A percentile compares a stretch with the other conserved stretches of the same genome.
Evolutionary conservation across 2,113 vertebrate species (phyloP).

Genomic region (Pterocles gutturalis): DNA sequence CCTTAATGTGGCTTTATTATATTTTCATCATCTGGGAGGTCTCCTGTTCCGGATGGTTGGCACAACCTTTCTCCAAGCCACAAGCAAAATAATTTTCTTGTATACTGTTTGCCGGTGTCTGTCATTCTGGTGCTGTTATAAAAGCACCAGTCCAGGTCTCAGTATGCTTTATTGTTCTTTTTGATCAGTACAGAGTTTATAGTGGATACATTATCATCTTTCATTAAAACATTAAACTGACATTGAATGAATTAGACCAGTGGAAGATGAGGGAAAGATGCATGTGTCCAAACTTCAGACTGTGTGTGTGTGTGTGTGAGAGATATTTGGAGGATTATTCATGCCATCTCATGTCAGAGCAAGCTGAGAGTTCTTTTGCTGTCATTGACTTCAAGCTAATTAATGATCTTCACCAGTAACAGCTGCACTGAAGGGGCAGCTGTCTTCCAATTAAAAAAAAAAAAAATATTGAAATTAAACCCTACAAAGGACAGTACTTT

Average conservation of each 20-base stretch:
- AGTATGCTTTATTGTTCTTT: background rate
- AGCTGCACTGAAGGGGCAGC: slow-evolving; percentile 43
- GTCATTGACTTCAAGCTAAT: slow-evolving; percentile 42
- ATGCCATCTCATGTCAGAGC: background rate
- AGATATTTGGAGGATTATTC: background rate
- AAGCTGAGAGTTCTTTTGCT: slow-evolving; percentile 3
- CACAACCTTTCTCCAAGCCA: background rate
- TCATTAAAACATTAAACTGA: background rate
- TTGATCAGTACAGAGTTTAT: background rate
- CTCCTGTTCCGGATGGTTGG: background rate
- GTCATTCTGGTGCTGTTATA: slow-evolving; percentile 7
- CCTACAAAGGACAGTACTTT: background rate
- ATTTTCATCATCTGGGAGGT: background rate
- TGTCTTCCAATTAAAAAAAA: background rate
- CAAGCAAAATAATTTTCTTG: slow-evolving; percentile 26
- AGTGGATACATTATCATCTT: background rate
- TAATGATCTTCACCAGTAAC: slow-evolving; percentile 24
- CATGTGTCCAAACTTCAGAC: background rate
- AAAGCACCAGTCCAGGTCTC: background rate
- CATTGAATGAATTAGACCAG: background rate
- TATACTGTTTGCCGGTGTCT: background rate
- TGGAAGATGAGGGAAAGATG: background rate
- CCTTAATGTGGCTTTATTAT: background rate
- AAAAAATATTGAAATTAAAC: background rate
- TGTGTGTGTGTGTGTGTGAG: background rate